Evolutionary conservation across 2,113 vertebrate species (phyloP), one percentile per base, ranked within the genome.

Genomic region (Embiotoca jacksoni): DNA sequence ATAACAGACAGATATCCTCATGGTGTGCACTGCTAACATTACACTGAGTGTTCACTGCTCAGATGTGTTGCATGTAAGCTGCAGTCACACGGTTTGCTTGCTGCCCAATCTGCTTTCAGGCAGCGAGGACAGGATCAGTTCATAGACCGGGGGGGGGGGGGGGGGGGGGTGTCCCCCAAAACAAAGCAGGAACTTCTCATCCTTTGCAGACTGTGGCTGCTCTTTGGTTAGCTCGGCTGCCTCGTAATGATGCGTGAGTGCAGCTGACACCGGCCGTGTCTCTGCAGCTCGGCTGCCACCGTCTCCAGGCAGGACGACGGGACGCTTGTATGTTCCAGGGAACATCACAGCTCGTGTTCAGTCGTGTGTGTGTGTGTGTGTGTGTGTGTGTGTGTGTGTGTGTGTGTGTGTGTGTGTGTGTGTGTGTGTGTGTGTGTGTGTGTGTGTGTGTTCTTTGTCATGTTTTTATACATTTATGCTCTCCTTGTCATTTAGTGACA

Each of bases 401-500:
- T 47, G 62, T 62, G 37, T 60, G 59, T 16, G 36, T 69, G 0
- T 71, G 39, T 52, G 35, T 67, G 46, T 53, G 14, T 56, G 32
- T 11, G 44, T 13, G 93, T 94, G 5, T 47, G 62, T 62, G 37
- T 60, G 59, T 16, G 36, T 69, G 0, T 71, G 39, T 52, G 35
- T 67, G 46, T 53, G 14, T 56, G 32, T 11, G 44, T 13, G 93
- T 94, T 94, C 94, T 93, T 90, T 92, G 88, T 95, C 95, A 92
- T 93, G 85, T 94, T 93, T 94, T 62, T 94, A 95, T 70, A 84
- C 95, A 72, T 70, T 95, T 91, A 90, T 91, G 88, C 94, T 95
- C 88, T 92, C 85, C 90, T 32, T 95, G 94, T 95, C 94, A 94
- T 96, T 96, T 93, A 95, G 94, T 95, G 94, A 94, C 92, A 94